These are phyloP conservation scores for Nothocercus nigrocapillus DNA, from an alignment of 2,113 vertebrate genomes.

Conservation along the genomic window DNA sequence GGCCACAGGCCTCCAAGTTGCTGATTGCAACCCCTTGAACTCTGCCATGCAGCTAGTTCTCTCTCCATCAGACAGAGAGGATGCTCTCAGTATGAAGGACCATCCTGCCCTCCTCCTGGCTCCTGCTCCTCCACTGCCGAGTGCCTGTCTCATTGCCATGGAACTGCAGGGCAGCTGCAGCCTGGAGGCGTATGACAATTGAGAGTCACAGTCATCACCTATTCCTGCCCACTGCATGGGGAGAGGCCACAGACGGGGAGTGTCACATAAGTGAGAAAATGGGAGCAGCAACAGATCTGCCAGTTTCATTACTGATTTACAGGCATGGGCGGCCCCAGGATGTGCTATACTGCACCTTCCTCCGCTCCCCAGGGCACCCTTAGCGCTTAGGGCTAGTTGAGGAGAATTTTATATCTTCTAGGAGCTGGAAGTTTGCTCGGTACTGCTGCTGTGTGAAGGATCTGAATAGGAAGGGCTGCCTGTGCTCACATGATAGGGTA, in stretches of 20 bases:
- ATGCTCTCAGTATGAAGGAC: accelerated
- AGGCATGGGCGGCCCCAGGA: background rate
- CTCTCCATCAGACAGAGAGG: background rate
- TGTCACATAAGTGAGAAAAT: background rate
- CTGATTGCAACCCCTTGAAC: no score
- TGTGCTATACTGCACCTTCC: accelerated
- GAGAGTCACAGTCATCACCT: background rate
- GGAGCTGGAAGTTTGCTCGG: background rate
- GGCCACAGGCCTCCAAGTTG: no score
- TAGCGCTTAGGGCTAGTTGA: background rate
- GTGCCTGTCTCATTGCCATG: accelerated
- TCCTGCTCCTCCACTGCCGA: accelerated
- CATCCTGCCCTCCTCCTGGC: background rate
- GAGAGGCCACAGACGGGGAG: background rate
- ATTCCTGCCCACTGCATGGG: accelerated
- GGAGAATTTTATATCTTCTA: background rate
- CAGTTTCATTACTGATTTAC: accelerated
- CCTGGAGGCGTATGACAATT: accelerated
- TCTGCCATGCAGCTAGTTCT: no score
- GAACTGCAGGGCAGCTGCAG: accelerated
- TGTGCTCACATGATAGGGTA: background rate
- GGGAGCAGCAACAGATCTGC: background rate
- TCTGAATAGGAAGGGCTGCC: background rate
- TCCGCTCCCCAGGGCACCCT: background rate
- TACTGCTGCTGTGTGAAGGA: background rate